These are phyloP conservation scores for Heliconius eleuchia DNA, from an alignment of 1,140 invertebrate species.

Conservation along the genomic window DNA sequence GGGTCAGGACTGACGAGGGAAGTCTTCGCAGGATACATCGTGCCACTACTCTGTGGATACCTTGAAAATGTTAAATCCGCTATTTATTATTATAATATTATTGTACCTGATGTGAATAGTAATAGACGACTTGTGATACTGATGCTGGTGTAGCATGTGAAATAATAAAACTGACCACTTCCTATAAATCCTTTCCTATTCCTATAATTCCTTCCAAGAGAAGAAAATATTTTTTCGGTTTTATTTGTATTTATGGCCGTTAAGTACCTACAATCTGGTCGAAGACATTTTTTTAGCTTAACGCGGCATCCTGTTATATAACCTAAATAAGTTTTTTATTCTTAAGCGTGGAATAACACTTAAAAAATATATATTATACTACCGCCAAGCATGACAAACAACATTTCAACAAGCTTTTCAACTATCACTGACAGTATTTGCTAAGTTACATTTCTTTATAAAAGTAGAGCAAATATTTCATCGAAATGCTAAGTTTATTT, in stretches of 20 bases:
- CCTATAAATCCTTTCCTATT: too few relatives aligned
- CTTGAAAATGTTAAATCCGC: not conserved
- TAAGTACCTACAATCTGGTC: too few relatives aligned
- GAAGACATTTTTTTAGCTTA: too few relatives aligned
- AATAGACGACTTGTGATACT: not conserved
- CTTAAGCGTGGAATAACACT: too few relatives aligned
- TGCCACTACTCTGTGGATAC: not conserved
- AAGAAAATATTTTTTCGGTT: too few relatives aligned
- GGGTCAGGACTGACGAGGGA: not conserved
- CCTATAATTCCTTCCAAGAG: too few relatives aligned
- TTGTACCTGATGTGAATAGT: not conserved
- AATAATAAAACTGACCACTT: not conserved
- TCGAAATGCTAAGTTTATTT: conserved; percentile 1
- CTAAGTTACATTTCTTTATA: not conserved
- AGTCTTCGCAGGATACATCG: not conserved
- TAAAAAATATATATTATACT: too few relatives aligned
- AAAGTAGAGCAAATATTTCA: not conserved
- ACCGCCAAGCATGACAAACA: too few relatives aligned
- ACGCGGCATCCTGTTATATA: too few relatives aligned
- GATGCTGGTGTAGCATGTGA: not conserved
- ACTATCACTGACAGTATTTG: not conserved
- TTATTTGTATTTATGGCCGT: too few relatives aligned
- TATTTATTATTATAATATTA: not conserved
- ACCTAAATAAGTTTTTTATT: too few relatives aligned
- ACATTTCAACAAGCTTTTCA: too few relatives aligned